Evolutionary conservation across 2,888 invertebrate species (phyloP).

Genomic region (Cataglyphis rosenhaueri): DNA sequence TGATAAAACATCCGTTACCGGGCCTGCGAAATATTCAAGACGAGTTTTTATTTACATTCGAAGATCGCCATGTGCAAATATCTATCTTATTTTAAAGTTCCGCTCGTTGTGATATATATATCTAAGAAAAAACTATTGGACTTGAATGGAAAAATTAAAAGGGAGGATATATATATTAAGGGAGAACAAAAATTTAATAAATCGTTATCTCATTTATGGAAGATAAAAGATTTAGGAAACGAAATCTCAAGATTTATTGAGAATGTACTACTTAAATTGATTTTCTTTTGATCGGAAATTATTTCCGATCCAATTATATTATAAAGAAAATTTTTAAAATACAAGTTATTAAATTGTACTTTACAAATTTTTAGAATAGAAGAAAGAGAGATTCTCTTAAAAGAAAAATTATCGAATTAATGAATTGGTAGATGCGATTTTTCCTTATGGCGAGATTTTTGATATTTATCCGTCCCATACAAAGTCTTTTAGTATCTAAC

Average conservation of each 20-base stretch:
- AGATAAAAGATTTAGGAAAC: not conserved
- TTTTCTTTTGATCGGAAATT: not conserved
- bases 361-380: not conserved
- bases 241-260: not conserved
- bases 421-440: not conserved
- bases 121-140: not conserved
- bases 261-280: not conserved
- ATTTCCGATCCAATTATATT: slow-evolving; percentile 3
- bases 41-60: slow-evolving; percentile 14
- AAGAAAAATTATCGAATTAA: not conserved
- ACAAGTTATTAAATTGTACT: not conserved
- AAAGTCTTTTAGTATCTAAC: not conserved
- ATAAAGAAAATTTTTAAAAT: not conserved
- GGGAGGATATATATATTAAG: not conserved
- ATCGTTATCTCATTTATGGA: not conserved
- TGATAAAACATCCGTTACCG: slow-evolving; percentile 13
- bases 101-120: not conserved
- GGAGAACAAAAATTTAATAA: not conserved
- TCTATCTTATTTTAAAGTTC: slow-evolving; percentile 19
- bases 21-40: slow-evolving; percentile 43
- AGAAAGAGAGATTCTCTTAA: not conserved
- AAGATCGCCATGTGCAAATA: slow-evolving; percentile 36
- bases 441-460: not conserved
- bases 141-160: not conserved
- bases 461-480: not conserved